Evolutionary conservation across 2,797 vertebrate genomes (phyloP).

Genomic region (Sebastolobus altivelis): DNA sequence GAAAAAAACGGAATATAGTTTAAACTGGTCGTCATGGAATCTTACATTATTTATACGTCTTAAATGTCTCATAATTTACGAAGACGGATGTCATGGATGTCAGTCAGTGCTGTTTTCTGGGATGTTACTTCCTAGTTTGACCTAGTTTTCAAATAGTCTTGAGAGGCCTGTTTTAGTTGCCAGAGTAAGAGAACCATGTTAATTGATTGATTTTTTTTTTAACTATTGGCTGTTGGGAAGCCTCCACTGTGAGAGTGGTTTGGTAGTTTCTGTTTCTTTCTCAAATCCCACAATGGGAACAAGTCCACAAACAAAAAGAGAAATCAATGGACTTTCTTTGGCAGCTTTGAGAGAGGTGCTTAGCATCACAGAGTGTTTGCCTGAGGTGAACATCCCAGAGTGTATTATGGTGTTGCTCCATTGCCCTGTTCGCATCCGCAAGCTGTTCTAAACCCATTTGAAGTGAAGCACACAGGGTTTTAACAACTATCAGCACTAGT

Average conservation of each 20-base stretch:
- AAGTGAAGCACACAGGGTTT: slow-evolving; percentile 75
- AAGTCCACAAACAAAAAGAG: slow-evolving; percentile 67
- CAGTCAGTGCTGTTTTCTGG: slow-evolving; percentile 7
- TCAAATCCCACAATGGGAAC: slow-evolving; percentile 72
- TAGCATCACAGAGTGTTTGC: slow-evolving; percentile 73
- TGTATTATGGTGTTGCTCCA: slow-evolving; percentile 76
- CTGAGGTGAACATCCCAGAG: slow-evolving; percentile 80
- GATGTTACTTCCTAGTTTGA: slow-evolving; percentile 58
- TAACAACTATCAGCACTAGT: slow-evolving; percentile 76
- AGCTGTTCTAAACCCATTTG: slow-evolving; percentile 80
- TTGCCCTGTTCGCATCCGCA: slow-evolving; percentile 78
- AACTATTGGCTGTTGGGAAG: slow-evolving; percentile 46
- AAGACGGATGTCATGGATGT: slow-evolving; percentile 4
- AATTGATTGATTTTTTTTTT: slow-evolving; percentile 62
- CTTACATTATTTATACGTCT: background rate
- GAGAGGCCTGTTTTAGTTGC: slow-evolving; percentile 18
- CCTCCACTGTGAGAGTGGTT: slow-evolving; percentile 29
- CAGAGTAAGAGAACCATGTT: slow-evolving; percentile 38
- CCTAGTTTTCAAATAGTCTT: slow-evolving; percentile 58
- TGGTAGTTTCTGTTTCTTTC: slow-evolving; percentile 41
- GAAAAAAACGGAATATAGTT: background rate
- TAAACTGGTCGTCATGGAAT: background rate
- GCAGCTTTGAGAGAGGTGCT: slow-evolving; percentile 76
- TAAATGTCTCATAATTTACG: background rate
- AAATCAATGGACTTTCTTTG: slow-evolving; percentile 79